Conservation (phyloP, 53 echinoderm and acorn worm species). For the Mesocentrotus franciscanus region DNA sequence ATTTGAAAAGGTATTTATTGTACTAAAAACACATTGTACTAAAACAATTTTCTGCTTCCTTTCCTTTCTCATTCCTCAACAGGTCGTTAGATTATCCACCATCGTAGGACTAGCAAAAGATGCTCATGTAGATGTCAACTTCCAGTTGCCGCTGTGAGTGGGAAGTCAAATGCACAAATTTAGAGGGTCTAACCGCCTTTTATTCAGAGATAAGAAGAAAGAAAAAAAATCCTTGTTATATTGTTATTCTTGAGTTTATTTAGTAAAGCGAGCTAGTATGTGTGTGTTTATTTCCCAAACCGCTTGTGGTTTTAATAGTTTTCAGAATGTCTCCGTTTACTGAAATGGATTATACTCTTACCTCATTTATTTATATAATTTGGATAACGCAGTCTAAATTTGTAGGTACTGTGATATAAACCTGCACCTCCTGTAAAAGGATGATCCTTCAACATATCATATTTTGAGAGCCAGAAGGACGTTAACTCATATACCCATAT, state of each 20-base stretch:
- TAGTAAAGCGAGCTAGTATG: conserved; percentile 22
- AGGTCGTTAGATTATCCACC: conserved; percentile 94
- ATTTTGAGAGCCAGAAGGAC: no score
- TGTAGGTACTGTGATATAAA: not conserved
- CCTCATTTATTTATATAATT: not conserved
- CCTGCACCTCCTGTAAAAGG: not conserved
- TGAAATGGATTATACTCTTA: not conserved
- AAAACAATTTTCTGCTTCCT: not conserved
- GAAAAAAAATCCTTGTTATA: conserved; percentile 22
- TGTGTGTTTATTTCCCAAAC: conserved; percentile 38
- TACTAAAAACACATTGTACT: no score
- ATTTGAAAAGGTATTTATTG: no score
- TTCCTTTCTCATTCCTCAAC: not conserved
- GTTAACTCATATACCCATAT: no score
- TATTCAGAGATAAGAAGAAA: not conserved
- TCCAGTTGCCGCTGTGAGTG: conserved; percentile 84
- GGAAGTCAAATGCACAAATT: conserved; percentile 38
- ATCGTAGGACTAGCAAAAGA: conserved; percentile 95
- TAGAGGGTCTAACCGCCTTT: not conserved
- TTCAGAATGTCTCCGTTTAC: not conserved
- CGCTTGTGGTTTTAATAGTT: not conserved
- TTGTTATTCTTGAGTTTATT: conserved; percentile 33
- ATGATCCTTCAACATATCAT: not conserved
- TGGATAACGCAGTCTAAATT: not conserved
- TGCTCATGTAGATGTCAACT: conserved; percentile 92